phyloP scores from a whole-genome alignment of 2,797 vertebrate species.

The Knipowitschia caucasica region DNA sequence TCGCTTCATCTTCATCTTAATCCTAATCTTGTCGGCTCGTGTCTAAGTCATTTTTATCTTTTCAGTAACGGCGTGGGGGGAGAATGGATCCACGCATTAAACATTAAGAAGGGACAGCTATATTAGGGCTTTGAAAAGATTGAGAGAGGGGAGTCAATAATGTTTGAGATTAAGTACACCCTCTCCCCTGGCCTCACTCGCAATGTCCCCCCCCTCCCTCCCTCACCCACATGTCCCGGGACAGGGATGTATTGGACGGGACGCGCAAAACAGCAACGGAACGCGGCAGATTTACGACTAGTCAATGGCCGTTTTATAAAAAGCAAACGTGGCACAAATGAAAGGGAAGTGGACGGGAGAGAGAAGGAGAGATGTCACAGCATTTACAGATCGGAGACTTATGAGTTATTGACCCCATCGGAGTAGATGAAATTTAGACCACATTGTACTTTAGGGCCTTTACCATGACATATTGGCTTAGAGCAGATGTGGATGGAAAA shows the following conservation, averaged over 20 bases:
- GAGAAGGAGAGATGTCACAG: constrained; percentile 40
- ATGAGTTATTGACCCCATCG: constrained; percentile 10
- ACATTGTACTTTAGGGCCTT: neutral
- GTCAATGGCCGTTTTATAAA: constrained; percentile 62
- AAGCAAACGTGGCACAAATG: constrained; percentile 58
- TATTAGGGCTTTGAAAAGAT: constrained; percentile 62
- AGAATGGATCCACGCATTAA: constrained; percentile 76
- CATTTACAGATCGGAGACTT: constrained; percentile 16
- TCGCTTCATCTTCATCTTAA: too few species aligned
- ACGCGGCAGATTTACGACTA: constrained; percentile 53
- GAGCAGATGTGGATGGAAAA: neutral
- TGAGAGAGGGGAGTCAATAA: constrained; percentile 72
- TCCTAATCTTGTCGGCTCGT: constrained; percentile 28
- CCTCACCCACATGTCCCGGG: constrained; percentile 45
- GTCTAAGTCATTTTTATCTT: constrained; percentile 71
- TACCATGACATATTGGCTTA: neutral
- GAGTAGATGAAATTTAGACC: neutral
- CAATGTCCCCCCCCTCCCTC: constrained; percentile 53
- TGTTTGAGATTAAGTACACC: constrained; percentile 75
- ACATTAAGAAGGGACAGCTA: constrained; percentile 76
- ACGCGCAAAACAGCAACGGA: constrained; percentile 36
- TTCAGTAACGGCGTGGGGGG: constrained; percentile 65
- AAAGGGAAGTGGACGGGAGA: constrained; percentile 54
- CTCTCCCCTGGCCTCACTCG: constrained; percentile 46
- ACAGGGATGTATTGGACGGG: constrained; percentile 54